These are phyloP conservation scores for Luffia ferchaultella DNA, from an alignment of 2,888 invertebrate species.

Conservation along the genomic window DNA sequence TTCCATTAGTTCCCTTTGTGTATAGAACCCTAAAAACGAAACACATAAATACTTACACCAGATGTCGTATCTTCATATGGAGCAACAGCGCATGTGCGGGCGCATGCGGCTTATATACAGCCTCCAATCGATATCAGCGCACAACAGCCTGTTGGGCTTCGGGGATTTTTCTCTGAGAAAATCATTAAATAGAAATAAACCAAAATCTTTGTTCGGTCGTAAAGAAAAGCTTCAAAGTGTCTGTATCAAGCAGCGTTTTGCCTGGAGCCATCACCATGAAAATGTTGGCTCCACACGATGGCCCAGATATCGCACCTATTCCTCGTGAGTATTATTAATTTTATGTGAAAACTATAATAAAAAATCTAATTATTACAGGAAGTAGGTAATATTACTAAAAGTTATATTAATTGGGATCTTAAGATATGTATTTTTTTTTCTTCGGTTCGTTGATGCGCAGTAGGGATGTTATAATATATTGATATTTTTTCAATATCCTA, in stretches of 20 bases:
- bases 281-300: constrained; percentile 62
- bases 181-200: constrained; percentile 26
- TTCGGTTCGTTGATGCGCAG: too few species aligned
- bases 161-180: constrained; percentile 27
- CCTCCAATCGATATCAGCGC: constrained; percentile 48
- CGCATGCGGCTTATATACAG: neutral
- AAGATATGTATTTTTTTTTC: too few species aligned
- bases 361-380: too few species aligned
- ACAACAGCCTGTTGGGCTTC: constrained; percentile 57
- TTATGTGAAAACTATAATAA: too few species aligned
- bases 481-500: too few species aligned
- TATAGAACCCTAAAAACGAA: too few species aligned
- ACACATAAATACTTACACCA: too few species aligned
- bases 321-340: constrained; percentile 57
- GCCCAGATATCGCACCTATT: constrained; percentile 67
- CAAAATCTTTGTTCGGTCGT: constrained; percentile 6
- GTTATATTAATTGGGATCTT: too few species aligned
- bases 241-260: constrained; percentile 50
- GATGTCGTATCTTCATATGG: too few species aligned
- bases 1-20: too few species aligned
- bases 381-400: too few species aligned
- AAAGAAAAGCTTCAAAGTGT: constrained; percentile 48
- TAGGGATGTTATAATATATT: too few species aligned
- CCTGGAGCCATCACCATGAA: constrained; percentile 54
- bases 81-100: constrained; percentile 18